These are phyloP conservation scores for Ophion slaviceki DNA, from an alignment of 2,888 invertebrate species.

Conservation along the genomic window DNA sequence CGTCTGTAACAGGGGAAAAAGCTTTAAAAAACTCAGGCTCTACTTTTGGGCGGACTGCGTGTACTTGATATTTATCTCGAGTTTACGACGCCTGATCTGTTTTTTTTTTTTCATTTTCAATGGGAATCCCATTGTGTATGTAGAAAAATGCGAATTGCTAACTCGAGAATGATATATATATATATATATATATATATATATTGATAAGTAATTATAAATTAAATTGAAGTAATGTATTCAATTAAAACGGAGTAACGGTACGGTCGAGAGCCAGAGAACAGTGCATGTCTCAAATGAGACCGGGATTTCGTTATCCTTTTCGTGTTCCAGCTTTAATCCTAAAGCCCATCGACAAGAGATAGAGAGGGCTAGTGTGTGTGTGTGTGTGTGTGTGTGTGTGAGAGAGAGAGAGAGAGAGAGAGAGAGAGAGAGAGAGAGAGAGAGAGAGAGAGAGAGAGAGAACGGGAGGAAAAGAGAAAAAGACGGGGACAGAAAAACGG, in stretches of 20 bases:
- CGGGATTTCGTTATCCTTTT: slow-evolving; percentile 45
- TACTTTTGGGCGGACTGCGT: neutral
- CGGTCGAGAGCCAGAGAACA: neutral
- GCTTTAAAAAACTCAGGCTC: neutral
- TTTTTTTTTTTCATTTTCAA: neutral
- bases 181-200: neutral
- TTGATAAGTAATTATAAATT: neutral
- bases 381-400: too few relatives aligned
- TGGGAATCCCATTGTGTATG: neutral
- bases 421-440: neutral
- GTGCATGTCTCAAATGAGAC: neutral
- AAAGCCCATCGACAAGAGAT: slow-evolving; percentile 56
- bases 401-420: neutral
- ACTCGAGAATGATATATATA: neutral
- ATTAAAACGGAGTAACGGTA: neutral
- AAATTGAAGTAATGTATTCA: neutral
- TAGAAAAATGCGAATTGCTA: neutral
- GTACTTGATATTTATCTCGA: too few relatives aligned
- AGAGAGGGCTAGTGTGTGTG: neutral
- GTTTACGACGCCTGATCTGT: neutral
- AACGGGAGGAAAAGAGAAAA: slow-evolving; percentile 2
- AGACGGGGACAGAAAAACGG: neutral
- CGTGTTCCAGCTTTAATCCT: slow-evolving; percentile 38
- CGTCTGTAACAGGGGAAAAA: too few relatives aligned
- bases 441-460: neutral